Evolutionary conservation across 2,888 invertebrate genomes (phyloP).

Genomic region (Incurvaria masculella): DNA sequence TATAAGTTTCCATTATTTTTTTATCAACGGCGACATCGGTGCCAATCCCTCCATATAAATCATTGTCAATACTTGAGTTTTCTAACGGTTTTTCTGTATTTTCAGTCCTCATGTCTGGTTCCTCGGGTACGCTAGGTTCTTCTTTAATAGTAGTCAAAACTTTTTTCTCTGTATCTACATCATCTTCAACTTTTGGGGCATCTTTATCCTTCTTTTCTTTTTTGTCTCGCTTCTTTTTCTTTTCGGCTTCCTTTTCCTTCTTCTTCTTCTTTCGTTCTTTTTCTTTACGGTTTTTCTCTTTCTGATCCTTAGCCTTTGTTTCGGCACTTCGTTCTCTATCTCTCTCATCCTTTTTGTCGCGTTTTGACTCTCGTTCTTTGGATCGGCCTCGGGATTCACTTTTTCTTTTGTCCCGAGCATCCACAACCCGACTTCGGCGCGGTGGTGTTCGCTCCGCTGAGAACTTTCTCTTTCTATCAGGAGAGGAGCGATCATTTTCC

Average conservation of each 20-base stretch:
- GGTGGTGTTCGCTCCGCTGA: constrained; percentile 39
- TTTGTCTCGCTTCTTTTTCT: constrained; percentile 25
- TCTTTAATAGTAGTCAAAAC: constrained; percentile 15
- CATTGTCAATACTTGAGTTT: constrained; percentile 16
- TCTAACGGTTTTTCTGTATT: constrained; percentile 7
- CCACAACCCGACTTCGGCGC: constrained; percentile 30
- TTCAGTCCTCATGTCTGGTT: constrained; percentile 12
- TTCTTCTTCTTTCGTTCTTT: constrained; percentile 59
- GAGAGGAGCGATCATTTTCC: constrained; percentile 39
- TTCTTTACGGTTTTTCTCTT: constrained; percentile 54
- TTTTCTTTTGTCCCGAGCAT: constrained; percentile 38
- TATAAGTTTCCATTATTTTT: constrained; percentile 55
- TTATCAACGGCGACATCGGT: constrained; percentile 56
- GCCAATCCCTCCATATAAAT: constrained; percentile 55
- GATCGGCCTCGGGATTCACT: constrained; percentile 46
- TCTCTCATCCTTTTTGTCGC: constrained; percentile 54
- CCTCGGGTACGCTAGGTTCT: constrained; percentile 10
- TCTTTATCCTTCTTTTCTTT: constrained; percentile 23
- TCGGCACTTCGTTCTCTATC: constrained; percentile 37
- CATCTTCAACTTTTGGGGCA: constrained; percentile 17
- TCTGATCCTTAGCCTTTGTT: constrained; percentile 45
- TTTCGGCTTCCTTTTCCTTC: constrained; percentile 43
- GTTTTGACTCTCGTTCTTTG: constrained; percentile 51
- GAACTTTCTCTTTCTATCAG: constrained; percentile 35
- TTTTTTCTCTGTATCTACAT: constrained; percentile 21